Evolutionary conservation across 2,113 vertebrate genomes (phyloP).

Genomic region (Promerops cafer): DNA sequence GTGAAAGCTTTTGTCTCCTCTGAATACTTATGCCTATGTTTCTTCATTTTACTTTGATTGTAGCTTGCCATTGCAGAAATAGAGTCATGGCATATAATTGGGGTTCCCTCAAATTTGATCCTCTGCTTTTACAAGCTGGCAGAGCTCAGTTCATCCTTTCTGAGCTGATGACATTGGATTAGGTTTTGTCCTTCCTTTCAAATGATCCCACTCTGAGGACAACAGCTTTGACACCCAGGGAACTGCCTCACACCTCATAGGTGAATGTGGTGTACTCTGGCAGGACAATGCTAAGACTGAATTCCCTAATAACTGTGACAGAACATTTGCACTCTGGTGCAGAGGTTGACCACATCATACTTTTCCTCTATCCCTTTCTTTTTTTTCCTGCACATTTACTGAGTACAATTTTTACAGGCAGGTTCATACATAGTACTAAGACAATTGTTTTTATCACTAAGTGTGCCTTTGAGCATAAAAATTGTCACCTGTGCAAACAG

Average conservation of each 20-base stretch:
- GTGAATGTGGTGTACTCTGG: neutral
- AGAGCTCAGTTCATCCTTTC: neutral
- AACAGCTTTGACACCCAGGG: neutral
- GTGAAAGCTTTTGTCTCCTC: neutral
- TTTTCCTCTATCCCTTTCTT: neutral
- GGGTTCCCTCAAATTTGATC: neutral
- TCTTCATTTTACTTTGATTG: neutral
- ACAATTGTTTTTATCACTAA: neutral
- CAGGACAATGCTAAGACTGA: neutral
- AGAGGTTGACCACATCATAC: fast-evolving
- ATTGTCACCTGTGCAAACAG: neutral
- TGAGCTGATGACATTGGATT: neutral
- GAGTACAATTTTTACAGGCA: neutral
- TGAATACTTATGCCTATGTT: neutral
- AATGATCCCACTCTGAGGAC: neutral
- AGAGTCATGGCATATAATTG: fast-evolving
- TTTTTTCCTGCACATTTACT: neutral
- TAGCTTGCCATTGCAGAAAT: neutral
- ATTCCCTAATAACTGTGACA: neutral
- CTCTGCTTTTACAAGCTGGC: neutral
- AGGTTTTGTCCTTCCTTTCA: neutral
- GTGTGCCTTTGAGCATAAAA: neutral
- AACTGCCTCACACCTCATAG: neutral
- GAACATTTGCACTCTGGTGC: neutral
- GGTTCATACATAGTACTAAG: neutral